phyloP scores from a whole-genome alignment of 1,140 invertebrate species.

The Drosophila kikkawai region DNA sequence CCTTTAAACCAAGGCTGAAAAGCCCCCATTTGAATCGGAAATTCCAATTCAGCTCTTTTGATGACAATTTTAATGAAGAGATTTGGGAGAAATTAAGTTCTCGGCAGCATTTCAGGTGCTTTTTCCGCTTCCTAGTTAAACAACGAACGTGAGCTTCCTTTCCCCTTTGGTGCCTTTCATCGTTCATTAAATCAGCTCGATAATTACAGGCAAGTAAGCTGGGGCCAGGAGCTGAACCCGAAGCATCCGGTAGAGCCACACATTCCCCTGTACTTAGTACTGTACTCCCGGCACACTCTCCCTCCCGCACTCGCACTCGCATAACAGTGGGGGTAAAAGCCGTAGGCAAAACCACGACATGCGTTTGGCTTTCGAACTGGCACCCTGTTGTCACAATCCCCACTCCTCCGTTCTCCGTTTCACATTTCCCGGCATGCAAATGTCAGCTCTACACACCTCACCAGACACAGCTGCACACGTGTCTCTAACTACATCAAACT shows the following conservation, averaged over 20 bases:
- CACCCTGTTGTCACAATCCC: background rate
- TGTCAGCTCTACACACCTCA: background rate
- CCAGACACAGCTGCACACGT: constrained; percentile 35
- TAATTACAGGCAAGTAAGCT: constrained; percentile 28
- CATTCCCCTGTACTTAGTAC: constrained; percentile 2
- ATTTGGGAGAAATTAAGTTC: background rate
- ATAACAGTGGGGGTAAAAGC: constrained; percentile 27
- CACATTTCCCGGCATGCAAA: constrained; percentile 15
- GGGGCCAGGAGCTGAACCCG: constrained; percentile 15
- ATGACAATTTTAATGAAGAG: background rate
- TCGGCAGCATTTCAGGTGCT: background rate
- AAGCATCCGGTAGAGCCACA: constrained; percentile 3
- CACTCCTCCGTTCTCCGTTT: background rate
- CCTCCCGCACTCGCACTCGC: background rate
- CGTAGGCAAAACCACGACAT: constrained; percentile 13
- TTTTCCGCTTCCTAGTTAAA: background rate
- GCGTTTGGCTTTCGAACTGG: constrained; percentile 15
- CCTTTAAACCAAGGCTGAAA: background rate
- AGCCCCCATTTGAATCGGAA: background rate
- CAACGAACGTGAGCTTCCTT: background rate
- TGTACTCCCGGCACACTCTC: background rate
- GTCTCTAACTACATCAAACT: constrained; percentile 64
- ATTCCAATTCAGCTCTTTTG: background rate
- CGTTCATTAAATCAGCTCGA: constrained; percentile 38
- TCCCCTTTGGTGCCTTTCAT: background rate